Base-by-base conservation (phyloP, 1,140 invertebrate genomes). In the Heterodera carotae region DNA sequence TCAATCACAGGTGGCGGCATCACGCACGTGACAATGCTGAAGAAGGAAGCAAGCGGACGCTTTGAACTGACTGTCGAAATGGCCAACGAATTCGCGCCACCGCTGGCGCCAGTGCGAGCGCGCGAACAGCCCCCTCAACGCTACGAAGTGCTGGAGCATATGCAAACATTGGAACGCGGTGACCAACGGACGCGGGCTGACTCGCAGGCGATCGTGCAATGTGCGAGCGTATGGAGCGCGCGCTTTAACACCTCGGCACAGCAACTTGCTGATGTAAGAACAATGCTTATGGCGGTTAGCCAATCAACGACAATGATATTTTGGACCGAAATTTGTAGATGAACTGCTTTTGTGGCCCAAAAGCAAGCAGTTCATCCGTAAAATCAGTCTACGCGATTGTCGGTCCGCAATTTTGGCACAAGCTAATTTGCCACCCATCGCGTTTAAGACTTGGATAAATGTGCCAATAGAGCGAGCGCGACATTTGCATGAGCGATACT, bases 21-120 rank as follows among this genome's bases (percentile, higher is more conserved):
- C 33, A 82, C 81, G 12, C 79, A 82, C 73, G 81, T 82, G n/a
- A 84, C 81, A 18, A 43, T 83, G 31, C 62, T 84, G 53, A 83
- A 77, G 39, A 82, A 82, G 59, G 81, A 82, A 67, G 68, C 67
- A 31, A 53, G 70, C 43, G 77, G 82, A 15, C 60, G 43, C 34
- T 82, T 82, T 60, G 75, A 82, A 72, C 43, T 82, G 27, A 82
- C 73, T 10, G 84, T 82, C 56, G 80, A 83, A 34, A 69, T 76
- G 62, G 79, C 83, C 25, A 75, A 81, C 66, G 39, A 48, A 25
- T 74, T 43, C 39, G n/a, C 27, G 36, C 59, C 36, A 29, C 36
- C 27, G n/a, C 67, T 64, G 48, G 33, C 62, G n/a, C 27, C 71
- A 10, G n/a, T 81, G 56, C 71, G 68, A 39, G 34, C 69, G 4